Conservation (phyloP, 2,888 invertebrate species). For the Plagiodera versicolora region DNA sequence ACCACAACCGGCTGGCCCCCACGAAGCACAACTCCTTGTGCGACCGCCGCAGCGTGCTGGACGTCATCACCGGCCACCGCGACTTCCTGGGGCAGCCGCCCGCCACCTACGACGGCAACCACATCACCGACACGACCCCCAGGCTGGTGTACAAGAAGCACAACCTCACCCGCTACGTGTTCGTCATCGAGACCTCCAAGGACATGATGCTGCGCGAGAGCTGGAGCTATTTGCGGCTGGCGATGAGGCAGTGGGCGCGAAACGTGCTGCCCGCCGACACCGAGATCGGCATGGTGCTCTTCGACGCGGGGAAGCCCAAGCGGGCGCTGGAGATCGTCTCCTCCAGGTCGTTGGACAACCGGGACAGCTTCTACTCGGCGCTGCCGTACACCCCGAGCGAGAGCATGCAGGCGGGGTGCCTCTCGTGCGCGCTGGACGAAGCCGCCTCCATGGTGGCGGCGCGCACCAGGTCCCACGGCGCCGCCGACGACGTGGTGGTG, state of each 20-base stretch:
- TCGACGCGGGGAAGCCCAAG: conserved; percentile 52
- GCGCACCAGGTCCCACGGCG: conserved; percentile 51
- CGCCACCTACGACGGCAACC: conserved; percentile 41
- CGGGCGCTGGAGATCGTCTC: conserved; percentile 50
- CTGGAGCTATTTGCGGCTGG: conserved; percentile 62
- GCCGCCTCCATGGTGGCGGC: conserved; percentile 57
- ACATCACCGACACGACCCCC: conserved; percentile 56
- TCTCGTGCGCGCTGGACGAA: conserved; percentile 56
- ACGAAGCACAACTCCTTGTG: conserved; percentile 69
- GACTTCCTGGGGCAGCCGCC: conserved; percentile 54
- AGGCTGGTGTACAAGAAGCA: conserved; percentile 59
- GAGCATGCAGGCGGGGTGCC: conserved; percentile 56
- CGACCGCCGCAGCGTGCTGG: conserved; percentile 61
- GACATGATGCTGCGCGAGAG: conserved; percentile 62
- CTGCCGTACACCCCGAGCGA: conserved; percentile 60
- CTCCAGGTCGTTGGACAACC: conserved; percentile 42
- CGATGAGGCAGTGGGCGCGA: conserved; percentile 62
- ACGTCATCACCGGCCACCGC: conserved; percentile 59
- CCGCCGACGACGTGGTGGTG: conserved; percentile 60
- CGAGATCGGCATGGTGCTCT: conserved; percentile 58
- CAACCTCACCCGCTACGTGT: conserved; percentile 59
- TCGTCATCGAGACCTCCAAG: conserved; percentile 62
- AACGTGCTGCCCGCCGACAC: conserved; percentile 59
- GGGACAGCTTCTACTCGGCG: conserved; percentile 44
- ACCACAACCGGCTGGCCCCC: conserved; percentile 64